Evolutionary conservation across 2,113 vertebrate species (phyloP).

Genomic region (Philantomba maxwellii): DNA sequence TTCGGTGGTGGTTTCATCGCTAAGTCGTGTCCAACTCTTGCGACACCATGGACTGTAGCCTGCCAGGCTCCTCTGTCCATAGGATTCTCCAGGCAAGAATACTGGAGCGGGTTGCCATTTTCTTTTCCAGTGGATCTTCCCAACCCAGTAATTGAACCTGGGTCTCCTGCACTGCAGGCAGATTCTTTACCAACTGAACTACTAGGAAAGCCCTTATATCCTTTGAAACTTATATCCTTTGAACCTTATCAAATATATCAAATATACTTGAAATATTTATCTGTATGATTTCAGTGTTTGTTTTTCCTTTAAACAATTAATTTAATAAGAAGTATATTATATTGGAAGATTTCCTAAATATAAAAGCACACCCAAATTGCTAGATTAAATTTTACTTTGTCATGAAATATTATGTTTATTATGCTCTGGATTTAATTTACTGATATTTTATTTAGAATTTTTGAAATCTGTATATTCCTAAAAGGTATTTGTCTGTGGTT

Average conservation of each 20-base stretch:
- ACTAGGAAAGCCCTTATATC: not conserved
- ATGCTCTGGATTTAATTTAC: not conserved
- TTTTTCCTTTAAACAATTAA: not conserved
- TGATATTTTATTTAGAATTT: not conserved
- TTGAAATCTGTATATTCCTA: not conserved
- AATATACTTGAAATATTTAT: not conserved
- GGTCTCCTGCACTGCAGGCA: not conserved
- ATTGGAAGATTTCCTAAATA: not conserved
- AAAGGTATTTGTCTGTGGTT: not conserved
- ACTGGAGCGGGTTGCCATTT: not conserved
- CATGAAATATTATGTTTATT: not conserved
- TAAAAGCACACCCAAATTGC: not conserved
- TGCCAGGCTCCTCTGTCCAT: not conserved
- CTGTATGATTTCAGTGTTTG: not conserved
- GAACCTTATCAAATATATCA: not conserved
- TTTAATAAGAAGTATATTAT: not conserved
- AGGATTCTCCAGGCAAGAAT: not conserved
- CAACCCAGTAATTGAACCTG: not conserved
- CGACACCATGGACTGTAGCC: not conserved
- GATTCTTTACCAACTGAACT: not conserved
- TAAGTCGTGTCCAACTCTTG: not conserved
- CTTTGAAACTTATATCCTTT: not conserved
- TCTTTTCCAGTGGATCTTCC: not conserved
- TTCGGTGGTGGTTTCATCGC: not conserved
- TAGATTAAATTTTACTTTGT: conserved; percentile 22